A percentile compares a stretch with the other conserved stretches of the same genome.
Conservation (phyloP, 2,888 invertebrate species). For the Agapostemon virescens region DNA sequence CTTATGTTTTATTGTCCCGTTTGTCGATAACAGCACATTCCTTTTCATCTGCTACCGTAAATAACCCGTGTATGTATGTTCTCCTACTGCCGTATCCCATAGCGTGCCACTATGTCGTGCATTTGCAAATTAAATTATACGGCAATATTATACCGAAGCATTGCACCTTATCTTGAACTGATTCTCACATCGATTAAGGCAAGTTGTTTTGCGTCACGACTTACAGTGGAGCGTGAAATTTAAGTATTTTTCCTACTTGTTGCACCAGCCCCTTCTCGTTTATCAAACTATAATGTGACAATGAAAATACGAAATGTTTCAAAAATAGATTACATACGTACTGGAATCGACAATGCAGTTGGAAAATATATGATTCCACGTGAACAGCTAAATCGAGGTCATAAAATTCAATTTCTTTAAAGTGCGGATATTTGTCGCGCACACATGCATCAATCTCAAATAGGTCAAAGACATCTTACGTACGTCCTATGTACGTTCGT, state of each 20-base stretch:
- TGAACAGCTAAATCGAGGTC: no score
- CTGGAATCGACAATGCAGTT: background rate
- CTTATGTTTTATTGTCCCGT: constrained; percentile 40
- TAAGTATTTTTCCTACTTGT: constrained; percentile 10
- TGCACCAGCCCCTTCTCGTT: background rate
- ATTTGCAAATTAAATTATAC: constrained; percentile 44
- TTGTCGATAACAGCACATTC: constrained; percentile 58
- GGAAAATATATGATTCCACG: background rate
- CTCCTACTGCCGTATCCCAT: constrained; percentile 22
- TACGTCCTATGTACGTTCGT: no score
- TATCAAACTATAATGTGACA: background rate
- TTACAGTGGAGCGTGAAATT: constrained; percentile 25
- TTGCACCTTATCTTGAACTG: constrained; percentile 33
- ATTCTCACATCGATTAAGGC: constrained; percentile 25
- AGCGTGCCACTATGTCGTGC: constrained; percentile 25
- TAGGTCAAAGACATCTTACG: no score
- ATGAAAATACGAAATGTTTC: background rate
- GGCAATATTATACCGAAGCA: constrained; percentile 20
- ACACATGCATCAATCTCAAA: no score
- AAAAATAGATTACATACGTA: background rate
- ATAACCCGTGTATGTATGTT: constrained; percentile 24
- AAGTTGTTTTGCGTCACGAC: background rate
- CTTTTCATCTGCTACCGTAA: constrained; percentile 46
- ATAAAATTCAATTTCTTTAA: no score
- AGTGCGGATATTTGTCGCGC: no score